phyloP scores from a whole-genome alignment of 2,797 vertebrate genomes.

The Phalanger gymnotis region DNA sequence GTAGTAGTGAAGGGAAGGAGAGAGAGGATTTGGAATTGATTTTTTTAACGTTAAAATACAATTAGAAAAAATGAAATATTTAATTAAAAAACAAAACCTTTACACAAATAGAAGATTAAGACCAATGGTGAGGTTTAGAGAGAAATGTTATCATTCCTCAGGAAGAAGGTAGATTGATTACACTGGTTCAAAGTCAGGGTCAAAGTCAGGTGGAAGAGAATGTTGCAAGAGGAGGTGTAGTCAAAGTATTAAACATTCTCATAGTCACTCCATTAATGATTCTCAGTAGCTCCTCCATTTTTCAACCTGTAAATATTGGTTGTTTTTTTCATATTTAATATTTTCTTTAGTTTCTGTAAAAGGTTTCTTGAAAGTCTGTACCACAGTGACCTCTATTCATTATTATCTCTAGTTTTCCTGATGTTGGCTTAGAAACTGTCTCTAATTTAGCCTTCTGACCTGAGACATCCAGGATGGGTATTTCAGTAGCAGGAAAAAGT shows the following conservation, averaged over 20 bases:
- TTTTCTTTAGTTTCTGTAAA: neutral
- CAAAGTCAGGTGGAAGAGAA: neutral
- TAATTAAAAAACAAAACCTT: neutral
- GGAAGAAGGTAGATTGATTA: neutral
- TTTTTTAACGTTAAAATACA: neutral
- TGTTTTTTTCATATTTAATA: neutral
- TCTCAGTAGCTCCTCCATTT: too few species aligned
- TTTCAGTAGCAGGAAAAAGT: neutral
- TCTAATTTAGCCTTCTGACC: neutral
- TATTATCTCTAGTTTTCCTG: neutral
- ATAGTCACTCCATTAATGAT: too few species aligned
- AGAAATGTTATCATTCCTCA: neutral
- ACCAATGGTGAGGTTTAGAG: neutral
- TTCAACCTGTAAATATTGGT: neutral
- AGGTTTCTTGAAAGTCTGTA: neutral
- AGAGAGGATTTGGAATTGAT: neutral
- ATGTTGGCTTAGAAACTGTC: neutral
- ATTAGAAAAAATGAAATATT: neutral
- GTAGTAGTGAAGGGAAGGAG: neutral
- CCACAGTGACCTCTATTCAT: neutral
- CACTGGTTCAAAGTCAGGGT: neutral
- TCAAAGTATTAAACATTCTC: neutral
- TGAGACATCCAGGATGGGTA: neutral
- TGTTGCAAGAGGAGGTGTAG: neutral
- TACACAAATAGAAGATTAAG: neutral